These are phyloP conservation scores for Chelonus formosanus DNA, from an alignment of 2,888 invertebrate genomes.

Conservation along the genomic window DNA sequence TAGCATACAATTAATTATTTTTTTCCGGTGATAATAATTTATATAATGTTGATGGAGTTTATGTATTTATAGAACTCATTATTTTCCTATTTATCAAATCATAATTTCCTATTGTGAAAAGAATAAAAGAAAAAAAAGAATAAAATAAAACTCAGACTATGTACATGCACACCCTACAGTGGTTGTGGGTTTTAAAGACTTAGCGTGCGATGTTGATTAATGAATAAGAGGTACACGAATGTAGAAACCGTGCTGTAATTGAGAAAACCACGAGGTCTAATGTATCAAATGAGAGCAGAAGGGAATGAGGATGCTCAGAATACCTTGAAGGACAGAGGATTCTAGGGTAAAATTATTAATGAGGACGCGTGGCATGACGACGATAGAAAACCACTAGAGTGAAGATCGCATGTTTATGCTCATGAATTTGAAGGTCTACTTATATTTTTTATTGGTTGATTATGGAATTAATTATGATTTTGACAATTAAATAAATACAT, in stretches of 20 bases:
- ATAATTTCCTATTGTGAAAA: no score
- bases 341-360: conserved; percentile 48
- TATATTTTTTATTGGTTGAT: conserved; percentile 11
- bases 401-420: conserved; percentile 40
- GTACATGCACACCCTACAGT: conserved; percentile 21
- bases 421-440: conserved; percentile 48
- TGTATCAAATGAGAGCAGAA: conserved; percentile 18
- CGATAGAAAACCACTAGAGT: conserved; percentile 37
- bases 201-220: conserved; percentile 12
- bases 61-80: no score
- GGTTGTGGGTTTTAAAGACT: conserved; percentile 14
- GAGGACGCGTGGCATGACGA: conserved; percentile 52
- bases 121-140: neutral
- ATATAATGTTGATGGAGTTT: no score
- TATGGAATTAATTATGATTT: neutral
- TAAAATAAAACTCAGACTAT: neutral
- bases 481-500: neutral
- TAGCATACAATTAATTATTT: no score
- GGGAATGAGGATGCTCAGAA: conserved; percentile 14
- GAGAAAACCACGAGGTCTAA: conserved; percentile 23
- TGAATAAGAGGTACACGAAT: neutral
- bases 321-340: conserved; percentile 32
- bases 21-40: no score
- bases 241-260: no score
- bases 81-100: no score